A percentile compares a stretch with the other conserved stretches of the same genome.
These are phyloP conservation scores for Drosophila mauritiana DNA, from an alignment of 1,140 invertebrate species.

Conservation along the genomic window DNA sequence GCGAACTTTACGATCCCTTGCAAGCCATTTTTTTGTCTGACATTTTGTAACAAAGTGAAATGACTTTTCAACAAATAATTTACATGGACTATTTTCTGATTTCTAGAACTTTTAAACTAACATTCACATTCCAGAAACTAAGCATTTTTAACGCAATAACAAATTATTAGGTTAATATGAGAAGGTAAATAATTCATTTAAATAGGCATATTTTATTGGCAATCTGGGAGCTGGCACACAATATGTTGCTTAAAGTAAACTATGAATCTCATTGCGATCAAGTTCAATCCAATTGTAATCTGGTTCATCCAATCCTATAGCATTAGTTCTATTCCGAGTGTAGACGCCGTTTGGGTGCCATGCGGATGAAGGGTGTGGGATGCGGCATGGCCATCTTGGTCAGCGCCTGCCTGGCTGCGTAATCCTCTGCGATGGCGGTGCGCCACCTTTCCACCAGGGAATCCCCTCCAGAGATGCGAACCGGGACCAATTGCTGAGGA, in stretches of 20 bases:
- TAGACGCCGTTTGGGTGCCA: slow-evolving; percentile 66
- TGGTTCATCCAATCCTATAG: background rate
- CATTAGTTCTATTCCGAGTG: slow-evolving; percentile 46
- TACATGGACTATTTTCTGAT: too few relatives aligned
- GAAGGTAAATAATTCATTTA: slow-evolving; percentile 3
- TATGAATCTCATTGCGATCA: slow-evolving; percentile 24
- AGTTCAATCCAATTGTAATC: background rate
- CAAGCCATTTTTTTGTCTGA: too few relatives aligned
- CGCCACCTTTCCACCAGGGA: slow-evolving; percentile 67
- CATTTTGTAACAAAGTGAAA: too few relatives aligned
- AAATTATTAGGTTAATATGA: too few relatives aligned
- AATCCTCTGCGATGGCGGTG: slow-evolving; percentile 76
- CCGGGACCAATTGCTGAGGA: slow-evolving; percentile 33
- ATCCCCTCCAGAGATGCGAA: slow-evolving; percentile 39
- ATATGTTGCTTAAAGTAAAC: slow-evolving; percentile 37
- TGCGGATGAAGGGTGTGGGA: slow-evolving; percentile 43
- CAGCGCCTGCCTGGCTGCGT: slow-evolving; percentile 56
- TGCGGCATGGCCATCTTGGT: slow-evolving; percentile 18
- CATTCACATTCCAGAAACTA: too few relatives aligned
- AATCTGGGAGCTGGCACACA: slow-evolving; percentile 65
- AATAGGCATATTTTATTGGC: slow-evolving; percentile 68
- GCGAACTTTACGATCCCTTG: background rate
- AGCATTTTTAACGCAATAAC: too few relatives aligned
- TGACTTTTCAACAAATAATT: too few relatives aligned
- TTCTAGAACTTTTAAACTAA: too few relatives aligned